Evolutionary conservation across 2,113 vertebrate species (phyloP).

Genomic region (Callaeas wilsoni): DNA sequence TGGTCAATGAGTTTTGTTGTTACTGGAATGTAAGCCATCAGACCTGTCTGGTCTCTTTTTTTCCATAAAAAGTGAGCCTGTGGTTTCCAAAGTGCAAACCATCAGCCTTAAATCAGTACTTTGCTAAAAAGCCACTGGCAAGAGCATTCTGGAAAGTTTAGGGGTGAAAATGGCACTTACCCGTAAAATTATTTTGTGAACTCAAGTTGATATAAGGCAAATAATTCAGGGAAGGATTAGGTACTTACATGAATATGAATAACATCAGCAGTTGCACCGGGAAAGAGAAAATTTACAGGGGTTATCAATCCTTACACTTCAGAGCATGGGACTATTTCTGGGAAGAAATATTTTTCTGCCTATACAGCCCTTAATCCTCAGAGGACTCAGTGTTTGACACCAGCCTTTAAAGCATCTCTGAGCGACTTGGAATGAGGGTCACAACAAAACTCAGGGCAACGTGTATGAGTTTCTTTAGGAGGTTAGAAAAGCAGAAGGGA

Average conservation of each 20-base stretch:
- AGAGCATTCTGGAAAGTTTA: constrained; percentile 35
- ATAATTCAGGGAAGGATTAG: constrained; percentile 46
- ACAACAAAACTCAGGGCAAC: neutral
- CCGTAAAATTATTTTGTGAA: constrained; percentile 39
- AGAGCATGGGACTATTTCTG: neutral
- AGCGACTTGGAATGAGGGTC: neutral
- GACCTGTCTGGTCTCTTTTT: neutral
- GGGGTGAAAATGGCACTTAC: constrained; percentile 2
- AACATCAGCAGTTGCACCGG: neutral
- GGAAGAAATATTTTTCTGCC: constrained; percentile 53
- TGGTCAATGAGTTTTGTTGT: neutral
- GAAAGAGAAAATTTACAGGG: constrained; percentile 38
- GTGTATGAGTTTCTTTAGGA: neutral
- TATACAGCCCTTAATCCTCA: neutral
- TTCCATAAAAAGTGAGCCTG: neutral
- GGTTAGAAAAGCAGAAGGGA: neutral
- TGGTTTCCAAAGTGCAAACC: neutral
- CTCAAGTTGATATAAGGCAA: constrained; percentile 29
- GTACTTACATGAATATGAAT: constrained; percentile 54
- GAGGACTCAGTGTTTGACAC: neutral
- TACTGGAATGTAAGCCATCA: neutral
- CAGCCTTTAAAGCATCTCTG: neutral
- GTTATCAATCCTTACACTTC: constrained; percentile 44
- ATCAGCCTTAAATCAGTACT: constrained; percentile 19
- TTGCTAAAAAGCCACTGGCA: neutral